Conservation (phyloP, 2,888 invertebrate species). For the Pollenia amentaria region DNA sequence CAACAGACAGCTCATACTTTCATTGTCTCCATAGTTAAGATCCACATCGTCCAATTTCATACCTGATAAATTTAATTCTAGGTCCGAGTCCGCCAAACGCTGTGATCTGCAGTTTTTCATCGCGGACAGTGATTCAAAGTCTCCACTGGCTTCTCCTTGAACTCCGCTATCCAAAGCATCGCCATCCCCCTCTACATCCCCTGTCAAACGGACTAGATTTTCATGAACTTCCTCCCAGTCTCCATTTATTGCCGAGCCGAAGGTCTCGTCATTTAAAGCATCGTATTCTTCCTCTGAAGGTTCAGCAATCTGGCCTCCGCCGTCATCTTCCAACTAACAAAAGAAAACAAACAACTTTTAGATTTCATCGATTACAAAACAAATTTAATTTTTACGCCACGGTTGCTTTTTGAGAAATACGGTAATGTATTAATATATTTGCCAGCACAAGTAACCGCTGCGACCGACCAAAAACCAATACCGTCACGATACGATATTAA, state of each 20-base stretch:
- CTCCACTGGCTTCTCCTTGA: conserved; percentile 34
- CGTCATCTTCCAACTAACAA: conserved; percentile 81
- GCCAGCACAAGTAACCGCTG: conserved; percentile 8
- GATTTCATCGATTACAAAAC: conserved; percentile 46
- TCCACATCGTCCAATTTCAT: conserved; percentile 84
- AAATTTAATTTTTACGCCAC: conserved; percentile 43
- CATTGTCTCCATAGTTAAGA: conserved; percentile 81
- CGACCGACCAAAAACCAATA: conserved; percentile 6
- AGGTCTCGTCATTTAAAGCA: conserved; percentile 96
- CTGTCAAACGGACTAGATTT: conserved; percentile 86
- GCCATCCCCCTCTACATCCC: conserved; percentile 74
- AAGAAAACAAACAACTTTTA: conserved; percentile 45
- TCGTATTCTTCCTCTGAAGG: conserved; percentile 94
- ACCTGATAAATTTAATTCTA: conserved; percentile 83
- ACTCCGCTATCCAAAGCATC: conserved; percentile 61
- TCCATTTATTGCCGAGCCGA: conserved; percentile 91
- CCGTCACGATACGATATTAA: conserved; percentile 7
- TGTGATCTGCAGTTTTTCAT: conserved; percentile 59
- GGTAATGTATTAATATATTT: background rate
- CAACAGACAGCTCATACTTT: conserved; percentile 69
- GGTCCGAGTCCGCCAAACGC: conserved; percentile 82
- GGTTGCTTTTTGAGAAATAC: conserved; percentile 33
- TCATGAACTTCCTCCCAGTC: conserved; percentile 92
- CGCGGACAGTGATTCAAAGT: conserved; percentile 56
- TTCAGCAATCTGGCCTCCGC: conserved; percentile 86